These are phyloP conservation scores for Pogonocichla stellata DNA, from an alignment of 2,113 vertebrate genomes.

Conservation along the genomic window DNA sequence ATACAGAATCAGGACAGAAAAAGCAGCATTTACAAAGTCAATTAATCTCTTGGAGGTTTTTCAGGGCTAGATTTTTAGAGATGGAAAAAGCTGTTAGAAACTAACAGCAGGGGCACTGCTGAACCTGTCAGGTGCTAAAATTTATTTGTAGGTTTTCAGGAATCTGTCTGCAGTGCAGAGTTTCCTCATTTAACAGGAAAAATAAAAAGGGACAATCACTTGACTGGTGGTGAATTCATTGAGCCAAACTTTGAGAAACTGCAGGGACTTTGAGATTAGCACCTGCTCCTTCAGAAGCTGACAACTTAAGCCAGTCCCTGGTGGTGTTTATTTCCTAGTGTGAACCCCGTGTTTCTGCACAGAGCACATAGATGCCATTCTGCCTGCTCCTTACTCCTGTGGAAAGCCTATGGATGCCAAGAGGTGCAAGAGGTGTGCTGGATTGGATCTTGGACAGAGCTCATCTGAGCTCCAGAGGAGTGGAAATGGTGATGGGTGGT, in stretches of 20 bases:
- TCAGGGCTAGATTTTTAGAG: not conserved
- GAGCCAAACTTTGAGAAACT: not conserved
- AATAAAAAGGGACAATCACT: not conserved
- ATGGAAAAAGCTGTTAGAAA: not conserved
- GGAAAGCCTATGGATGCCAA: not conserved
- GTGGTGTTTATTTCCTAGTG: not conserved
- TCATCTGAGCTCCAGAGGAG: not conserved
- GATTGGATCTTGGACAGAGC: not conserved
- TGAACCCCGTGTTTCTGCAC: not conserved
- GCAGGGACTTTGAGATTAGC: not conserved
- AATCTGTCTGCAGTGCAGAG: not conserved
- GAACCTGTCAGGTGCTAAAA: not conserved
- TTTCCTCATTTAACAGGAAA: not conserved
- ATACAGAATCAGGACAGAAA: not conserved
- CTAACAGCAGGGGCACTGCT: not conserved
- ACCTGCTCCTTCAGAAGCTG: not conserved
- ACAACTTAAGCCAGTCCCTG: not conserved
- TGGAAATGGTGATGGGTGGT: not conserved
- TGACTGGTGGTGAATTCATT: not conserved
- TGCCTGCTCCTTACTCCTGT: not conserved
- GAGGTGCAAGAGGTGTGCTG: not conserved
- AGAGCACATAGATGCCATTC: not conserved
- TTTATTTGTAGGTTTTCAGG: not conserved
- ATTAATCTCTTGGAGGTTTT: not conserved
- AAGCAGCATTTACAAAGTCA: constrained; percentile 41